Percentiles rank a stretch among this genome's conserved stretches.
Conservation (phyloP, 2,888 invertebrate genomes). For the Theristus sp. region DNA sequence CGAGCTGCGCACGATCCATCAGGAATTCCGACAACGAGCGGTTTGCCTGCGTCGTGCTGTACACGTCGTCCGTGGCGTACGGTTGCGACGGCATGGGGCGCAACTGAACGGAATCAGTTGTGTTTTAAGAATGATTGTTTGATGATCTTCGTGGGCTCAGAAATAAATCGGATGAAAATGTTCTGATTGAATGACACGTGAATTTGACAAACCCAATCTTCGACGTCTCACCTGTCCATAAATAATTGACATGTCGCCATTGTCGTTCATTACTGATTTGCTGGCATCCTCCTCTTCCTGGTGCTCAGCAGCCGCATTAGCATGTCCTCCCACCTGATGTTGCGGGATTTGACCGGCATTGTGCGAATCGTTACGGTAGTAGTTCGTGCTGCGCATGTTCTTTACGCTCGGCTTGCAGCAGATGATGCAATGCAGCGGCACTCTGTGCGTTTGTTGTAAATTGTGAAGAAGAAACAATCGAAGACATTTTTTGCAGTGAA, state of each 20-base stretch:
- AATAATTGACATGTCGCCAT: background rate
- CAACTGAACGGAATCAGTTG: too few relatives aligned
- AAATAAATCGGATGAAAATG: too few relatives aligned
- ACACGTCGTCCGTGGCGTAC: background rate
- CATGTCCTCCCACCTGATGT: too few relatives aligned
- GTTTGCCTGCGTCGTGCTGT: background rate
- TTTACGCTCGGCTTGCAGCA: background rate
- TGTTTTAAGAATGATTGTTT: too few relatives aligned
- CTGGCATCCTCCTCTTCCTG: background rate
- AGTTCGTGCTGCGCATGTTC: background rate
- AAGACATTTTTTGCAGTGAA: too few relatives aligned
- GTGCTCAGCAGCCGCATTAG: background rate
- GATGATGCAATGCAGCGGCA: background rate
- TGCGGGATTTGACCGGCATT: background rate
- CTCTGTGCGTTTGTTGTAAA: background rate
- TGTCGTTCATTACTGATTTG: background rate
- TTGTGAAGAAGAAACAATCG: too few relatives aligned
- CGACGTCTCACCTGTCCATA: background rate
- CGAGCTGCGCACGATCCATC: too few relatives aligned
- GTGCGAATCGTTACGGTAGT: background rate
- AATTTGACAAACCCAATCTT: too few relatives aligned
- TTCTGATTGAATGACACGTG: background rate
- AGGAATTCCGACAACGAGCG: background rate
- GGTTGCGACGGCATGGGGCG: too few relatives aligned
- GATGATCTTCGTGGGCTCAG: too few relatives aligned